These are phyloP conservation scores for Oithona nana DNA, from an alignment of 2,888 invertebrate genomes.

Conservation along the genomic window DNA sequence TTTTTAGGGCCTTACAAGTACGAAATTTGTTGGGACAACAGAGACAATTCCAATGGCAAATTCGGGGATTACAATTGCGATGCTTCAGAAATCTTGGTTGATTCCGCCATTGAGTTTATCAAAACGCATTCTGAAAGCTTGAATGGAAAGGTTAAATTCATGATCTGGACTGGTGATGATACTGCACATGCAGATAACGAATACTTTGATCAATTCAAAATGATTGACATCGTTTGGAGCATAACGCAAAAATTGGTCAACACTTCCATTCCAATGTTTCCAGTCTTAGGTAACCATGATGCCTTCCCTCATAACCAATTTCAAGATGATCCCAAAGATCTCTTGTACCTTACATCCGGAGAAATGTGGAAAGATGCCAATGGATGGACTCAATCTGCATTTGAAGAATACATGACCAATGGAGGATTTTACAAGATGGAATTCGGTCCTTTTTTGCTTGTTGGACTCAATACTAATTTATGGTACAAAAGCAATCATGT, in stretches of 20 bases:
- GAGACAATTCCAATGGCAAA: slow-evolving; percentile 17
- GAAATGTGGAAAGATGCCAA: slow-evolving; percentile 14
- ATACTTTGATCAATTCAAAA: slow-evolving; percentile 8
- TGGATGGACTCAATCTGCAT: neutral
- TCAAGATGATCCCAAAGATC: neutral
- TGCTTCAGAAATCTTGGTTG: slow-evolving; percentile 25
- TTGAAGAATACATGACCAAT: neutral
- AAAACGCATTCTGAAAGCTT: slow-evolving; percentile 19
- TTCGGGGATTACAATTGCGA: slow-evolving; percentile 28
- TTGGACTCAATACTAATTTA: slow-evolving; percentile 19
- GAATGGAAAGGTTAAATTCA: slow-evolving; percentile 25
- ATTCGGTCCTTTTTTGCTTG: neutral
- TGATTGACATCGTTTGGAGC: slow-evolving; percentile 34
- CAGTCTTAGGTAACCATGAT: slow-evolving; percentile 63
- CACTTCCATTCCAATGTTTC: slow-evolving; percentile 38
- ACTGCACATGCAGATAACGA: slow-evolving; percentile 18
- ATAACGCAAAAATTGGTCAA: slow-evolving; percentile 34
- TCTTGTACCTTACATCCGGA: slow-evolving; percentile 14
- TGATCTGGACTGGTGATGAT: slow-evolving; percentile 27
- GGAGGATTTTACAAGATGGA: neutral
- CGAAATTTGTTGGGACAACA: neutral
- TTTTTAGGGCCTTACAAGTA: neutral
- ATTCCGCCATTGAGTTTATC: slow-evolving; percentile 25
- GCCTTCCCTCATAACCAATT: slow-evolving; percentile 19
- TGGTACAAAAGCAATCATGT: slow-evolving; percentile 18